These are phyloP conservation scores for Lindbergichthys nudifrons DNA, from an alignment of 2,797 vertebrate genomes.

Conservation along the genomic window DNA sequence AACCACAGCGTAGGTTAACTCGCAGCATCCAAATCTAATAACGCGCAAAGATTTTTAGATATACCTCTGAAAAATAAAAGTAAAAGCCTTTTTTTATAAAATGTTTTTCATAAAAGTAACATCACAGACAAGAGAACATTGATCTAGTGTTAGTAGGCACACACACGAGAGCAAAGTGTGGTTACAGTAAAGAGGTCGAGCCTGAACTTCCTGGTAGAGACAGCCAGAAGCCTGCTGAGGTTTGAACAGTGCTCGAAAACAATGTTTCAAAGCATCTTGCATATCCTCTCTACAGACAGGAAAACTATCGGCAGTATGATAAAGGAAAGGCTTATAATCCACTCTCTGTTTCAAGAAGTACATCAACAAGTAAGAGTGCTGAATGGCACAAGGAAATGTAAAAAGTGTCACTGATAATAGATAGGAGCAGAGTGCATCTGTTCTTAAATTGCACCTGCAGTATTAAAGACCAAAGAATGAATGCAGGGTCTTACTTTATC, in stretches of 20 bases:
- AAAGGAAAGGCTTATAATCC: constrained; percentile 4
- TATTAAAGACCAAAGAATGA: constrained; percentile 13
- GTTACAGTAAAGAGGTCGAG: constrained; percentile 72
- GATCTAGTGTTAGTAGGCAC: constrained; percentile 18
- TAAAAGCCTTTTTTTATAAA: background rate
- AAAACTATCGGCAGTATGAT: constrained; percentile 35
- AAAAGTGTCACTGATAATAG: constrained; percentile 19
- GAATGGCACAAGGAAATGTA: background rate
- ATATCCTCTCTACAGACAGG: constrained; percentile 56
- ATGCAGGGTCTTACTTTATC: background rate
- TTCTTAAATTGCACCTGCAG: constrained; percentile 59
- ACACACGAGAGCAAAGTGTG: constrained; percentile 47
- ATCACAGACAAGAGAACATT: background rate
- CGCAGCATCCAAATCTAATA: background rate
- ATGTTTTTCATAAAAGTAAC: background rate
- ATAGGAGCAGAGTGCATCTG: constrained; percentile 25
- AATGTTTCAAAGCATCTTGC: constrained; percentile 51
- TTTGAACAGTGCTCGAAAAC: constrained; percentile 55
- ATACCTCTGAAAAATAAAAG: background rate
- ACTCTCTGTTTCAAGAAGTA: background rate
- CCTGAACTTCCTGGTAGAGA: constrained; percentile 76
- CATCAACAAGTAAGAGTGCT: background rate
- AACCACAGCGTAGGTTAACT: background rate
- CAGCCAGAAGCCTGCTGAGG: constrained; percentile 53
- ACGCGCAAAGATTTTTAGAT: background rate